Evolutionary conservation across 2,888 invertebrate genomes (phyloP).

Genomic region (Ophion obscuratus): DNA sequence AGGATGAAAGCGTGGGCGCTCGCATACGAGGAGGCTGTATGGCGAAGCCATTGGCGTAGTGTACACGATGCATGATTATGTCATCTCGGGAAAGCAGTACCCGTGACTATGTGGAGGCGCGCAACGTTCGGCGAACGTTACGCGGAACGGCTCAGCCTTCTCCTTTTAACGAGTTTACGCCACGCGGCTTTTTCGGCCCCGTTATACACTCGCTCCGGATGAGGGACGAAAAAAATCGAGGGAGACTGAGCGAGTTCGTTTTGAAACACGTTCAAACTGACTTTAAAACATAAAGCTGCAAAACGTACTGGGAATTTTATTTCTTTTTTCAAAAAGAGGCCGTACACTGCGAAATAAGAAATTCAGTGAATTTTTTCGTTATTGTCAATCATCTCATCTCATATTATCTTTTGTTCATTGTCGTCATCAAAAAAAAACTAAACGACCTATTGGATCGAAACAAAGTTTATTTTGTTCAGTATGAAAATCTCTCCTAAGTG

Average conservation of each 20-base stretch:
- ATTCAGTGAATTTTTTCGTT: too few relatives aligned
- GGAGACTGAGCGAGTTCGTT: background rate
- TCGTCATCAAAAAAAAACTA: too few relatives aligned
- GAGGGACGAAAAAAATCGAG: constrained; percentile 14
- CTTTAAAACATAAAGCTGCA: background rate
- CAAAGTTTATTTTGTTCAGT: too few relatives aligned
- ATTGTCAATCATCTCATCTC: too few relatives aligned
- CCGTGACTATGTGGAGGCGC: constrained; percentile 58
- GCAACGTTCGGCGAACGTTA: constrained; percentile 61
- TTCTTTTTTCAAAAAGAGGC: too few relatives aligned
- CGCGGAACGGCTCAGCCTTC: constrained; percentile 49
- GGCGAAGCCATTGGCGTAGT: constrained; percentile 52
- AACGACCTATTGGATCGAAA: too few relatives aligned
- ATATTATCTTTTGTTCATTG: too few relatives aligned
- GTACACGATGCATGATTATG: constrained; percentile 62
- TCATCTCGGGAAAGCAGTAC: constrained; percentile 72
- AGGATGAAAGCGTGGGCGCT: constrained; percentile 45
- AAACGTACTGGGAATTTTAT: too few relatives aligned
- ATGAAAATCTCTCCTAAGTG: too few relatives aligned
- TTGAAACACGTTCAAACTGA: background rate
- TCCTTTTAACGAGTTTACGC: constrained; percentile 60
- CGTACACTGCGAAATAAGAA: too few relatives aligned
- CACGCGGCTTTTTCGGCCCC: constrained; percentile 52
- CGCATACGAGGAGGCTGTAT: constrained; percentile 34
- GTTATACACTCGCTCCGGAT: constrained; percentile 27